phyloP scores from a whole-genome alignment of 1,140 invertebrate genomes.

The Glossosoma conforme region DNA sequence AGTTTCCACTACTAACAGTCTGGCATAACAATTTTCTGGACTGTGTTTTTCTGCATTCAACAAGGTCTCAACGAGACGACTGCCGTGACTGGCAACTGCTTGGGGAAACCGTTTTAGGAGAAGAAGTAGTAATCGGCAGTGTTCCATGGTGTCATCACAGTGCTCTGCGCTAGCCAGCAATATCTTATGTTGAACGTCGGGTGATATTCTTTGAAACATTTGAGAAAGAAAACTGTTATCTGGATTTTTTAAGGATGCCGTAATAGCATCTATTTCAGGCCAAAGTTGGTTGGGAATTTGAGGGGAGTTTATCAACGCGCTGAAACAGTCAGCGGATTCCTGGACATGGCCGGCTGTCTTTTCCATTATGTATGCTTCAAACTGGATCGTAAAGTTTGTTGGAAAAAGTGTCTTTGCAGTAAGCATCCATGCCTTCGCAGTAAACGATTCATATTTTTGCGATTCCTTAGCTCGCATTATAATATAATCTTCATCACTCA shows the following conservation, averaged over 20 bases:
- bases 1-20: conserved; percentile 69
- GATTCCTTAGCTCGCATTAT: conserved; percentile 69
- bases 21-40: conserved; percentile 68
- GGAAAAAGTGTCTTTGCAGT: conserved; percentile 84
- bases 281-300: conserved; percentile 59
- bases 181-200: conserved; percentile 70
- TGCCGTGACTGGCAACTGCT: conserved; percentile 69
- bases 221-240: conserved; percentile 54
- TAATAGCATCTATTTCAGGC: conserved; percentile 75
- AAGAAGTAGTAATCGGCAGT: conserved; percentile 73
- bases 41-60: conserved; percentile 72
- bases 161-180: conserved; percentile 78
- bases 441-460: conserved; percentile 63
- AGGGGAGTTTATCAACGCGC: conserved; percentile 45
- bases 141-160: conserved; percentile 81
- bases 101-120: conserved; percentile 77
- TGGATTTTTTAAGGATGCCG: conserved; percentile 61
- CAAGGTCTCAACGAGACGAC: conserved; percentile 69
- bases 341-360: conserved; percentile 72
- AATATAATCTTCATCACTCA: conserved; percentile 70
- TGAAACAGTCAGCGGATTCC: conserved; percentile 80
- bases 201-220: conserved; percentile 64
- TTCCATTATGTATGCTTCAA: conserved; percentile 78
- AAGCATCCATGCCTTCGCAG: conserved; percentile 87
- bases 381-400: conserved; percentile 78